A percentile compares a stretch with the other conserved stretches of the same genome.
These are phyloP conservation scores for Cerceris ruficornis DNA, from an alignment of 2,888 invertebrate genomes.

Conservation along the genomic window DNA sequence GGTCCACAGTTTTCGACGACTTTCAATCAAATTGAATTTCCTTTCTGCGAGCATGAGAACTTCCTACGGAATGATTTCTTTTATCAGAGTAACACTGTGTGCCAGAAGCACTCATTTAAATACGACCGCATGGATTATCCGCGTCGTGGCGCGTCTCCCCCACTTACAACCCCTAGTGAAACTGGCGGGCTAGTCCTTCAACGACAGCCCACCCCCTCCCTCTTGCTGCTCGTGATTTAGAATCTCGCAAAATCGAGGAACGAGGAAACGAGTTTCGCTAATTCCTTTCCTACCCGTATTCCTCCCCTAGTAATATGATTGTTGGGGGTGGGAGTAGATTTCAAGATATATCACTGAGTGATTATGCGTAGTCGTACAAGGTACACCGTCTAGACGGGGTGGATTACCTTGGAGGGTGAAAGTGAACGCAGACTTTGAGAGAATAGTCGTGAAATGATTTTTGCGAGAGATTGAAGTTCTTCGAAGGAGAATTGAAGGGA, in stretches of 20 bases:
- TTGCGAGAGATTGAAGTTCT: no score
- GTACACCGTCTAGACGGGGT: not conserved
- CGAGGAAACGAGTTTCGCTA: constrained; percentile 46
- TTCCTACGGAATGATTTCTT: not conserved
- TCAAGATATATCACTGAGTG: constrained; percentile 1
- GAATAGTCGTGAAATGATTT: no score
- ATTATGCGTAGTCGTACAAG: constrained; percentile 7
- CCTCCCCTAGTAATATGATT: not conserved
- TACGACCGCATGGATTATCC: not conserved
- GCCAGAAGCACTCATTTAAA: not conserved
- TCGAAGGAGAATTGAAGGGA: no score
- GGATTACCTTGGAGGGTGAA: not conserved
- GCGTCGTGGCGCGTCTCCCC: constrained; percentile 3
- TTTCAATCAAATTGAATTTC: not conserved
- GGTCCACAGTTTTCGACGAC: no score
- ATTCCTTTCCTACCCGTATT: constrained; percentile 22
- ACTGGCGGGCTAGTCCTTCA: constrained; percentile 1
- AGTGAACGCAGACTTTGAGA: not conserved
- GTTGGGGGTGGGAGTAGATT: not conserved
- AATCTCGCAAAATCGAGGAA: constrained; percentile 24
- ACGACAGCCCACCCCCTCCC: not conserved
- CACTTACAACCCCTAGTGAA: constrained; percentile 2
- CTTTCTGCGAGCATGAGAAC: not conserved
- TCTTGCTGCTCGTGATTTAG: constrained; percentile 27
- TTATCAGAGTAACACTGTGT: not conserved